Percentiles rank a stretch among this genome's conserved stretches.
phyloP scores from a whole-genome alignment of 1,140 invertebrate species.

The Tenebrio molitor region DNA sequence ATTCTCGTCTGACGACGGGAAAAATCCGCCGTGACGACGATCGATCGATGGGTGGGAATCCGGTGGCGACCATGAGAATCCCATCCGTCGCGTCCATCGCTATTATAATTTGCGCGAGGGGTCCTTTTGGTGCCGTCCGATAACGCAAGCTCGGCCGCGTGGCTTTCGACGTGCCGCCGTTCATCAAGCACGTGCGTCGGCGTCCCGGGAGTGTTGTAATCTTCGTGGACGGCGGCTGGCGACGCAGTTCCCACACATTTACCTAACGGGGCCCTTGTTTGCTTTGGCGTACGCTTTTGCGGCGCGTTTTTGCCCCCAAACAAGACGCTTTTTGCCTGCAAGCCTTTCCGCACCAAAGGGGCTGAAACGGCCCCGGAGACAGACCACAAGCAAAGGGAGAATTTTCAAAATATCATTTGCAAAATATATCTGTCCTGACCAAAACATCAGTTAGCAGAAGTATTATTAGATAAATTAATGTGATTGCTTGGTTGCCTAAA shows the following conservation, averaged over 20 bases:
- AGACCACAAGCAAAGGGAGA: too few relatives aligned
- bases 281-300: background rate
- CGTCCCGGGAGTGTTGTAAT: conserved; percentile 59
- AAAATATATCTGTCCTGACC: too few relatives aligned
- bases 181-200: conserved; percentile 51
- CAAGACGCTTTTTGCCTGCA: too few relatives aligned
- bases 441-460: too few relatives aligned
- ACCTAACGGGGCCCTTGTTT: conserved; percentile 38
- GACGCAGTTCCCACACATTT: conserved; percentile 59
- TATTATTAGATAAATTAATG: too few relatives aligned
- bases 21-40: conserved; percentile 19
- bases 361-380: too few relatives aligned
- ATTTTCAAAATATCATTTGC: too few relatives aligned
- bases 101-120: conserved; percentile 52
- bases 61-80: conserved; percentile 15
- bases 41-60: background rate
- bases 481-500: too few relatives aligned
- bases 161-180: conserved; percentile 37
- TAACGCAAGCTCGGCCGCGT: conserved; percentile 55
- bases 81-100: conserved; percentile 47
- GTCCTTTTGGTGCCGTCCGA: conserved; percentile 41
- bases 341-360: too few relatives aligned
- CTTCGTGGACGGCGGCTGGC: conserved; percentile 59
- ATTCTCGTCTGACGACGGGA: conserved; percentile 9
- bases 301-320: too few relatives aligned